Base-by-base conservation (phyloP, 2,888 invertebrate genomes). In the Parasteatoda lunata region DNA sequence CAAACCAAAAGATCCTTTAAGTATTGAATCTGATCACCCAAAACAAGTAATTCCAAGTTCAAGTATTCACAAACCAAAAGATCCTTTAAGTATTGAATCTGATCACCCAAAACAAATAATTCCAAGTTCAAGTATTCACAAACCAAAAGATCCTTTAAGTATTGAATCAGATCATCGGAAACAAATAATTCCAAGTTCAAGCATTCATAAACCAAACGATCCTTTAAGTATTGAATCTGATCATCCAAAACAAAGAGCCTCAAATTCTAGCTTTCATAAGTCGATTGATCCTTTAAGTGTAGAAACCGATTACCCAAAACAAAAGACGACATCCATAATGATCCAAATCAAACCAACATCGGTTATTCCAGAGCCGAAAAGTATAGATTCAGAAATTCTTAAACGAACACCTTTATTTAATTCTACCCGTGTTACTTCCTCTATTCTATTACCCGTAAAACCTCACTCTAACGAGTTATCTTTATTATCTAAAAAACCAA, bases 21-120 rank as follows among this genome's bases (percentile, higher is more conserved):
- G 71, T 3, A 72, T 77, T 9, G 77, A 73, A 66, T 66, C 83
- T 0, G 52, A 77, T 51, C 15, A 45, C 47, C 66, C 73, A 6
- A 52, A 45, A 64, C 45, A 13, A 45, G 45, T 9, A 51, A 54
- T 9, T 69, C 49, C 69, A 0, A 68, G 47, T 54, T 30, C 30
- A 30, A 30, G 30, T 30, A 30, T 30, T 30, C 30, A 30, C 30
- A 30, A 30, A 30, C 30, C 30, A 30, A 30, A 30, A 30, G 30
- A 30, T 30, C 30, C 30, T 30, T 59, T n/a, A 59, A 59, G 59
- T 8, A 13, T 59, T 59, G n/a, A 4, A 59, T 11, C 13, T 59
- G 59, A 9, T 13, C 9, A n/a, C 5, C 9, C 59, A 30, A 30
- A 30, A 4, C 59, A 9, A 4, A 45, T 47, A n/a, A 45, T 69